Percentiles rank a stretch among this genome's conserved stretches.
These are phyloP conservation scores for Pituophis catenifer DNA, from an alignment of 2,113 vertebrate genomes.

Conservation along the genomic window DNA sequence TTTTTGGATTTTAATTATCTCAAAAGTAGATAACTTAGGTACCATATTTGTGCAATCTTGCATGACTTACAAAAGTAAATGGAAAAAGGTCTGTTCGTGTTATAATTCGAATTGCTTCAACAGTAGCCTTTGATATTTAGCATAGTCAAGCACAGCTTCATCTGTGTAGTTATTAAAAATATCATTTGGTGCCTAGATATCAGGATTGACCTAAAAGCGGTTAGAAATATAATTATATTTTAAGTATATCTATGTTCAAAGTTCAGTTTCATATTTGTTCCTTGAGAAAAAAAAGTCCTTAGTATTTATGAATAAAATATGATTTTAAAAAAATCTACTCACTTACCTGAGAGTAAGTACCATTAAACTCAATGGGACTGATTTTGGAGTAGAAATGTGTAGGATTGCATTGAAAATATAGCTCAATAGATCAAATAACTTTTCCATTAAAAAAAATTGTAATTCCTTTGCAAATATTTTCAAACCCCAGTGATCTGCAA, in stretches of 20 bases:
- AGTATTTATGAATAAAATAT: not conserved
- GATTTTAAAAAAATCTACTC: not conserved
- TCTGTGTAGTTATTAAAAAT: conserved; percentile 20
- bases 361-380: not conserved
- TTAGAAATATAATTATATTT: conserved; percentile 17
- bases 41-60: not conserved
- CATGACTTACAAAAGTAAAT: not conserved
- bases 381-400: not conserved
- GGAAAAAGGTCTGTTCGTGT: not conserved
- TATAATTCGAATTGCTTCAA: not conserved
- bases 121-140: not conserved
- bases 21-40: not conserved
- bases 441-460: conserved; percentile 16
- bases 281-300: conserved; percentile 11
- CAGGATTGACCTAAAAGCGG: conserved; percentile 12
- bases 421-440: conserved; percentile 11
- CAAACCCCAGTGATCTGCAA: not conserved
- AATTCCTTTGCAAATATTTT: not conserved
- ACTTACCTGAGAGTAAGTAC: not conserved
- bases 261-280: conserved; percentile 46
- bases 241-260: conserved; percentile 61
- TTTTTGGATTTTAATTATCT: not conserved
- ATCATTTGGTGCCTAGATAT: conserved; percentile 54
- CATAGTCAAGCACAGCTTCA: not conserved
- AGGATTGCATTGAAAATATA: not conserved